Conservation (phyloP, 2,888 invertebrate genomes). For the Beris morrisii region DNA sequence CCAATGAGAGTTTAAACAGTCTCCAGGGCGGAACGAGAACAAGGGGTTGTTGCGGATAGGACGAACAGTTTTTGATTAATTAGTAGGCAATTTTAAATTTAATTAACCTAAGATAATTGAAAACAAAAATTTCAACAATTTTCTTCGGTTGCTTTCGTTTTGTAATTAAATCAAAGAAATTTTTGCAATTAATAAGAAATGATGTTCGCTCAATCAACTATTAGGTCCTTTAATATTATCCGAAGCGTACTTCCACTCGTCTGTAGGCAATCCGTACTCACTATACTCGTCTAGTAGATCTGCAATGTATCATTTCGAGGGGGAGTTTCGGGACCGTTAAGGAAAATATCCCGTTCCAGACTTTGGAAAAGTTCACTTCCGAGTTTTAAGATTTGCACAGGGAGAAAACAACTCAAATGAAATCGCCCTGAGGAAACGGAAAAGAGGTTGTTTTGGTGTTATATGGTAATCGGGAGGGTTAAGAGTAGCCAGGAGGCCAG, state of each 20-base stretch:
- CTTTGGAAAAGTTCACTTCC: not conserved
- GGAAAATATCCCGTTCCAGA: no score
- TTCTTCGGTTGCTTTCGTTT: slow-evolving; percentile 31
- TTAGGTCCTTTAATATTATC: not conserved
- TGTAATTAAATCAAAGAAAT: slow-evolving; percentile 44
- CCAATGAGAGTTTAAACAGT: no score
- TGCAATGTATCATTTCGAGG: no score
- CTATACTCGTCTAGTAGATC: no score
- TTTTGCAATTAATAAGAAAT: slow-evolving; percentile 44
- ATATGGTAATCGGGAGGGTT: slow-evolving; percentile 29
- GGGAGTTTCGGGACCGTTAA: no score
- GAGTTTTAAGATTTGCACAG: slow-evolving; percentile 16
- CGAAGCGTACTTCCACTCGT: no score
- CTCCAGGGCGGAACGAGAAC: no score
- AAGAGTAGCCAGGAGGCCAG: slow-evolving; percentile 33
- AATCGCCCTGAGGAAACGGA: slow-evolving; percentile 8
- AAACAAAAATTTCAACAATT: slow-evolving; percentile 39
- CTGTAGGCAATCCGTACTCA: no score
- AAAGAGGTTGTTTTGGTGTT: slow-evolving; percentile 2
- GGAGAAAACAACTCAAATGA: slow-evolving; percentile 16
- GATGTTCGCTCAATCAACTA: slow-evolving; percentile 42
- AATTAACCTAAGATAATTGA: slow-evolving; percentile 38
- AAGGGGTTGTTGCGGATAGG: no score
- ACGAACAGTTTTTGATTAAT: slow-evolving; percentile 35
- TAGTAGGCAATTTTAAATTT: slow-evolving; percentile 36